Evolutionary conservation across 2,797 vertebrate genomes (phyloP), one percentile per base, ranked within the genome.

Genomic region (Coilia nasus): DNA sequence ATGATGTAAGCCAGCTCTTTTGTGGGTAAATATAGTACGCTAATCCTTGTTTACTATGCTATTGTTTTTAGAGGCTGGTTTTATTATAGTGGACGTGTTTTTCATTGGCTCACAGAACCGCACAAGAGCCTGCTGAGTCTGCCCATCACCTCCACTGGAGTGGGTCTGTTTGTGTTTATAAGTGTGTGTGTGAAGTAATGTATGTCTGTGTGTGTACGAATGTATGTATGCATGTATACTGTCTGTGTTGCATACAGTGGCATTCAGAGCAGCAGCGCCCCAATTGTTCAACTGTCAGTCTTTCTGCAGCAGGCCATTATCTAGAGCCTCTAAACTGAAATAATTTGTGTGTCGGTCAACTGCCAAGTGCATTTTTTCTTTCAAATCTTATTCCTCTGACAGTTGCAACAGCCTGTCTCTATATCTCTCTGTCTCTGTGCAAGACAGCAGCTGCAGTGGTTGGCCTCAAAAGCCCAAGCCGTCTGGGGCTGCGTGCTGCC

Each of bases 21-120:
- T 50, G 64, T 78, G 71, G 31, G 71, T 78, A 78, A 78, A 78
- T 78, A 78, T 78, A 78, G 71, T 21, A 44, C 17, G 35, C 35
- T 78, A 78, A 78, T 78, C 71, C 35, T n/a, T 78, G 71, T 78
- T 78, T 78, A 78, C 71, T 15, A 78, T 15, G 17, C 71, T 44
- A 78, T 78, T 78, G 71, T 78, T 44, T 47, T 78, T 31, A 78
- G 35, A 78, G 31, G 71, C 35, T 78, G 44, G 71, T 82, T 31
- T 46, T 12, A 83, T 23, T 25, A 85, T 75, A 35, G 83, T 54
- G 83, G 84, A 89, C 86, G 87, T 90, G 83, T 85, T 86, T 82
- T 88, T 88, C 19, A 57, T 57, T 5, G 56, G 6, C 54, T 41
- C 28, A n/a, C 12, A 31, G 17, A 78, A 78, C 28, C 31, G 64